A percentile compares a stretch with the other conserved stretches of the same genome.
These are phyloP conservation scores for Vulpes ferrilata DNA, from an alignment of 2,113 vertebrate genomes.

Conservation along the genomic window DNA sequence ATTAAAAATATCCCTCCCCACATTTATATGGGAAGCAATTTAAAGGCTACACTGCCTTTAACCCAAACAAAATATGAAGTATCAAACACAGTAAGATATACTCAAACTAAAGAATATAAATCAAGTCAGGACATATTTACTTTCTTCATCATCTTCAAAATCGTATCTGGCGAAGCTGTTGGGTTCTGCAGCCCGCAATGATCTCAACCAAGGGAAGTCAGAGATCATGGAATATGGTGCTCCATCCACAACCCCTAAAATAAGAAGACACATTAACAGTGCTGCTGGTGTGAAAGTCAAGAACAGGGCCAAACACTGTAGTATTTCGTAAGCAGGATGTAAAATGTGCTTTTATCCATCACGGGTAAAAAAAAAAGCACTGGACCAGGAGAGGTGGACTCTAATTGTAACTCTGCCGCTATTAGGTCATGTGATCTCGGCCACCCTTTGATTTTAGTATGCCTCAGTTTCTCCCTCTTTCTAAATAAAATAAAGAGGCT, in stretches of 20 bases:
- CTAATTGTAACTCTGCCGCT: background rate
- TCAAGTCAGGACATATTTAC: slow-evolving; percentile 88
- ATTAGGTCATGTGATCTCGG: background rate
- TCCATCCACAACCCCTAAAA: slow-evolving; percentile 94
- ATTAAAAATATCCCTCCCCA: background rate
- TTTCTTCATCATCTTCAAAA: slow-evolving; percentile 98
- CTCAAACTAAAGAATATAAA: slow-evolving; percentile 23
- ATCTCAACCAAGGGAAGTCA: slow-evolving; percentile 98
- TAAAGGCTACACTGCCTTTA: background rate
- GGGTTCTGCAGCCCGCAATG: slow-evolving; percentile 95
- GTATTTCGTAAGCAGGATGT: background rate
- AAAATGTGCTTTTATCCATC: background rate
- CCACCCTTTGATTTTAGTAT: background rate
- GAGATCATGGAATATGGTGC: slow-evolving; percentile 98
- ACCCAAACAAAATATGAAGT: background rate
- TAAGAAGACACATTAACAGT: background rate
- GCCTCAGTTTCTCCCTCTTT: background rate
- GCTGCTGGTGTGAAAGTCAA: rapidly evolving
- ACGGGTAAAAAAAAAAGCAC: background rate
- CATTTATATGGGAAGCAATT: background rate
- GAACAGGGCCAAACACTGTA: rapidly evolving
- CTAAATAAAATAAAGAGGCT: background rate
- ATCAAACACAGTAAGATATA: background rate
- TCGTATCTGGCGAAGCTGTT: slow-evolving; percentile 98
- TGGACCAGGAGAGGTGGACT: background rate